Evolutionary conservation across 2,888 invertebrate genomes (phyloP).

Genomic region (Bombyx huttoni): DNA sequence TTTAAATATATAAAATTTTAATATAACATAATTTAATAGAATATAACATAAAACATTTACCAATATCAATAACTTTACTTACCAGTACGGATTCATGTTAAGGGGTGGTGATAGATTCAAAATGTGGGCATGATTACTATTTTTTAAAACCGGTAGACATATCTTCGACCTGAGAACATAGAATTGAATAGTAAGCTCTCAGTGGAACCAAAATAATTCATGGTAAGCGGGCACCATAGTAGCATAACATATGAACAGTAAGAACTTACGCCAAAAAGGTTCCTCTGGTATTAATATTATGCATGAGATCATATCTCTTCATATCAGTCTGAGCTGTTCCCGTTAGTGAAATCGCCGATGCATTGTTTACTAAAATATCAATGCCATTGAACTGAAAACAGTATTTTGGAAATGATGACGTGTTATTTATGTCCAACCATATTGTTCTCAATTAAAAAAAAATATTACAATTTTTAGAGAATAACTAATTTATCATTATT

Average conservation of each 20-base stretch:
- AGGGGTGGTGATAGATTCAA: constrained; percentile 96
- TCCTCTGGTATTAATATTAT: constrained; percentile 93
- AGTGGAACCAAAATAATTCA: too few relatives aligned
- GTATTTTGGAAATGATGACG: not conserved
- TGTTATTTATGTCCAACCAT: too few relatives aligned
- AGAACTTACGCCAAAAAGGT: constrained; percentile 90
- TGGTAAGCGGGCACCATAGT: too few relatives aligned
- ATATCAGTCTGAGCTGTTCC: constrained; percentile 89
- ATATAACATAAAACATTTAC: too few relatives aligned
- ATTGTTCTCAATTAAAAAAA: too few relatives aligned
- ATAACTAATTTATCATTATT: too few relatives aligned
- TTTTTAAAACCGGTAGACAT: constrained; percentile 89
- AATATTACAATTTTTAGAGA: too few relatives aligned
- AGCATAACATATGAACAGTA: too few relatives aligned
- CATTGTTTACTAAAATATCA: constrained; percentile 96
- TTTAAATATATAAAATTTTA: too few relatives aligned
- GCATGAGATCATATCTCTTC: constrained; percentile 98
- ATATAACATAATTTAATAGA: too few relatives aligned
- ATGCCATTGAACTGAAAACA: constrained; percentile 88
- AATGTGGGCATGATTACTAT: constrained; percentile 92
- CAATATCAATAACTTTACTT: constrained; percentile 11
- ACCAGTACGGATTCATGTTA: constrained; percentile 90
- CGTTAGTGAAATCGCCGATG: constrained; percentile 92
- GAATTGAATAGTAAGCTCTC: not conserved
- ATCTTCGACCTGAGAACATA: constrained; percentile 82